These are phyloP conservation scores for Drosophila dives DNA, from an alignment of 2,888 invertebrate genomes.

Conservation along the genomic window DNA sequence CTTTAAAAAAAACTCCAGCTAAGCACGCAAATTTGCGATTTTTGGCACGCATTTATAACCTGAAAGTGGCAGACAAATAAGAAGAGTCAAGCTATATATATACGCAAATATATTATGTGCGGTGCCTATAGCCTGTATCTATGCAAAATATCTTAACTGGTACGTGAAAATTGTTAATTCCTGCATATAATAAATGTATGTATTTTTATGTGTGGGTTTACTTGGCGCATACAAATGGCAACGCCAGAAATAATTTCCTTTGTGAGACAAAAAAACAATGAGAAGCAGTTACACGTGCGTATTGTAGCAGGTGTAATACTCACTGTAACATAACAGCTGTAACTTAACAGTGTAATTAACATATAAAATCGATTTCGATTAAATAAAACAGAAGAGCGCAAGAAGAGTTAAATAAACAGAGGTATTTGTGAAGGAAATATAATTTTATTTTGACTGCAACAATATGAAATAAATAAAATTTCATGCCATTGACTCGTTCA, in stretches of 20 bases:
- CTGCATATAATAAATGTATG: neutral
- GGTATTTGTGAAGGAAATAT: neutral
- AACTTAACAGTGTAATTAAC: neutral
- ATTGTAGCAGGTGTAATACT: neutral
- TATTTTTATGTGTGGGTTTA: neutral
- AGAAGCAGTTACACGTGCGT: neutral
- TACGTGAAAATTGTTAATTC: neutral
- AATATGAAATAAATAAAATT: neutral
- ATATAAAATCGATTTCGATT: neutral
- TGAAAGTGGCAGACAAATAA: conserved; percentile 19
- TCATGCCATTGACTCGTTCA: neutral
- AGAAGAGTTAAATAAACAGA: neutral
- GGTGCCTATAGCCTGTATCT: neutral
- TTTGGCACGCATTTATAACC: conserved; percentile 20
- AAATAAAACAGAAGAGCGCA: neutral
- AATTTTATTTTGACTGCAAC: neutral
- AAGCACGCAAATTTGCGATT: conserved; percentile 48
- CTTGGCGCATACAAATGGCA: neutral
- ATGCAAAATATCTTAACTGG: neutral
- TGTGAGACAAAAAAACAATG: neutral
- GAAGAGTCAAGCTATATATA: conserved; percentile 3
- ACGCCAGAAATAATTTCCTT: neutral
- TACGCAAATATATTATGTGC: neutral
- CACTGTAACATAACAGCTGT: neutral
- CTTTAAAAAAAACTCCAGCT: conserved; percentile 40